Base-by-base conservation (phyloP, 2,888 invertebrate genomes). In the Scaptomyza polygonia region DNA sequence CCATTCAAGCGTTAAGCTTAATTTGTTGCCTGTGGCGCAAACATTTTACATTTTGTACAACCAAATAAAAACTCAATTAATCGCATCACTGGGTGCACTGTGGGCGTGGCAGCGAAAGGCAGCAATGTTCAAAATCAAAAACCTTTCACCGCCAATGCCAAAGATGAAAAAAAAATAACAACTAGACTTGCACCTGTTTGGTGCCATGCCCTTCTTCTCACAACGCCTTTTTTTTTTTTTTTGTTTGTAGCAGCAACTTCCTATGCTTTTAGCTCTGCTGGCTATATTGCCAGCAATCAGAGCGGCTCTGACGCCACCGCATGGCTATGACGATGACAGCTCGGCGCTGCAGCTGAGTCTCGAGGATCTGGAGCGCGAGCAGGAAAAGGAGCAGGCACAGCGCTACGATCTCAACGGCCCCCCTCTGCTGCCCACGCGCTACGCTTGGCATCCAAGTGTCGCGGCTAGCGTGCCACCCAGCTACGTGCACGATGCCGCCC, bases 311-410 rank as follows among this genome's bases (percentile, higher is more conserved):
- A 12, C 63, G 14, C 62, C 36, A 5, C 45, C 29, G 14, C 69
- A 54, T 3, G 51, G 58, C 48, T 88, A 79, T 18, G 86, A 89
- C 49, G 89, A 89, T 42, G 89, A 88, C 34, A 74, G 70, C n/a
- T 77, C 81, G 1, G 65, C 66, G 1, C 74, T 70, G 88, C 95
- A 95, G 90, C 93, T 95, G 61, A 94, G 95, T 75, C 92, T 96
- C 48, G 95, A 96, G 89, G 96, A 96, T 90, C 95, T 96, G 71
- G 96, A 96, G 88, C 93, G 94, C 34, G 96, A 96, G 9, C 64
- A 77, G 92, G 96, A 96, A 88, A 93, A 93, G 36, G 96, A 96
- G 5, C 67, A 73, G 92, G 30, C 36, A 9, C 68, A 72, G 14
- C 61, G 42, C 1, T 39, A 52, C 16, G 83, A 76, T 47, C 54